phyloP scores from a whole-genome alignment of 2,113 vertebrate genomes.

The Melanostigma gelatinosum region DNA sequence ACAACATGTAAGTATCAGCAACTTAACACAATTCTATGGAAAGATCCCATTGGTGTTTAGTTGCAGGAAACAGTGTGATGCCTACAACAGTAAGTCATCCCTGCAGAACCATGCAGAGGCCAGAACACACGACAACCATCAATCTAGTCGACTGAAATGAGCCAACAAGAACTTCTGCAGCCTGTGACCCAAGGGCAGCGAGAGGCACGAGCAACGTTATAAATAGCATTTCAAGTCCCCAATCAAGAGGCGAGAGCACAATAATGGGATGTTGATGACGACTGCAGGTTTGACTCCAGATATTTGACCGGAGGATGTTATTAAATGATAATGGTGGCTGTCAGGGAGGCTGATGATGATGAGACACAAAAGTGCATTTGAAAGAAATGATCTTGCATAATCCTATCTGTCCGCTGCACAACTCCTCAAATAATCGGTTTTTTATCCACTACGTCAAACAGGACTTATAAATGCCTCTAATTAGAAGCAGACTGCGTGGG shows the following conservation, averaged over 20 bases:
- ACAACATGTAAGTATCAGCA: not conserved
- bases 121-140: not conserved
- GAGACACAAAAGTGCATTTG: not conserved
- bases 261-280: not conserved
- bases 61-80: not conserved
- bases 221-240: conserved; percentile 1
- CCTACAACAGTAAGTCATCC: not conserved
- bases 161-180: conserved; percentile 1
- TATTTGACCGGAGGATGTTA: not conserved
- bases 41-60: too few species aligned
- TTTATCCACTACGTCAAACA: not conserved
- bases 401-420: not conserved
- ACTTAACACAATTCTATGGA: too few species aligned
- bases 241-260: not conserved
- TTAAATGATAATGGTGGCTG: not conserved
- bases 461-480: conserved; percentile 13
- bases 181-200: not conserved
- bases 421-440: not conserved
- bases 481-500: conserved; percentile 8
- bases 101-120: not conserved
- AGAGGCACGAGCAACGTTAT: not conserved
- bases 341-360: not conserved
- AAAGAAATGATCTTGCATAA: not conserved
- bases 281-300: not conserved
- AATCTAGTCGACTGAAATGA: not conserved